These are phyloP conservation scores for Microplitis deprimator DNA, from an alignment of 2,888 invertebrate genomes.

Conservation along the genomic window DNA sequence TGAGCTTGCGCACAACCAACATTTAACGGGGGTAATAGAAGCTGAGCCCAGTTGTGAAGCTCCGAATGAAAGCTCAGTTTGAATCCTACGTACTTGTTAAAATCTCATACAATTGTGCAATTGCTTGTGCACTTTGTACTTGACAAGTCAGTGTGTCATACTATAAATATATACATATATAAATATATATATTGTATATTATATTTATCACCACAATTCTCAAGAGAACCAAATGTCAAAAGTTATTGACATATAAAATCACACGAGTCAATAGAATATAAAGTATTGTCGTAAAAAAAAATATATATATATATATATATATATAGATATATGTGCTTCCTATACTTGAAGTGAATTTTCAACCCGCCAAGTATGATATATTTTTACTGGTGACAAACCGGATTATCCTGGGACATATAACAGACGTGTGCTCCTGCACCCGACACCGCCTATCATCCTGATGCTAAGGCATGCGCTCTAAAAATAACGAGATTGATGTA, in stretches of 20 bases:
- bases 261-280: no score
- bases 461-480: conserved; percentile 70
- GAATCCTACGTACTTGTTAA: conserved; percentile 51
- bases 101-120: conserved; percentile 37
- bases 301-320: background rate
- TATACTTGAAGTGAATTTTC: background rate
- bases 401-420: conserved; percentile 29
- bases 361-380: background rate
- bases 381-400: background rate
- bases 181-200: background rate
- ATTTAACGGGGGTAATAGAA: conserved; percentile 60
- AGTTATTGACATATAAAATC: no score
- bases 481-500: conserved; percentile 68
- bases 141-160: background rate
- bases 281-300: no score
- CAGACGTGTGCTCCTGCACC: conserved; percentile 33
- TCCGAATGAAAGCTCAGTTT: conserved; percentile 60
- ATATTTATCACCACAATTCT: no score
- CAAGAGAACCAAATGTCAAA: no score
- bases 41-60: conserved; percentile 62
- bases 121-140: background rate
- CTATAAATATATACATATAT: background rate
- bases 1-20: conserved; percentile 67
- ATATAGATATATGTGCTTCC: background rate
- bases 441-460: conserved; percentile 29